Evolutionary conservation across 2,797 vertebrate genomes (phyloP).

Genomic region (Coluber constrictor): DNA sequence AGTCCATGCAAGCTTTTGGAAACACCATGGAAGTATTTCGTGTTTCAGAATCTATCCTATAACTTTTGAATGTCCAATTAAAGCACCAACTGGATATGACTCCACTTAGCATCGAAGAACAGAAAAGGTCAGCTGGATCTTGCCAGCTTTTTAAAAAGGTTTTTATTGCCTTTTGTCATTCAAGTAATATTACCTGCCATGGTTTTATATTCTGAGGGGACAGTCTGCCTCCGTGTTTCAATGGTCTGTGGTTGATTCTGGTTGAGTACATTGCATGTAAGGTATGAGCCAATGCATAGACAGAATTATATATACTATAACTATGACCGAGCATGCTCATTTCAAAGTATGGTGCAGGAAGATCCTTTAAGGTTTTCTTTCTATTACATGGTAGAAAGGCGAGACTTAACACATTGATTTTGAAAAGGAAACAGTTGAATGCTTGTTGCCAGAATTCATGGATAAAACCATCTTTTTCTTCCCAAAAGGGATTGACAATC

Average conservation of each 20-base stretch:
- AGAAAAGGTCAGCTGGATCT: too few relatives aligned
- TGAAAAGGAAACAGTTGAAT: background rate
- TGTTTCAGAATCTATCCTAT: background rate
- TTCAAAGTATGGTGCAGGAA: background rate
- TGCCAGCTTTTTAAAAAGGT: too few relatives aligned
- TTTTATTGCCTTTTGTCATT: too few relatives aligned
- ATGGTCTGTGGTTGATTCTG: too few relatives aligned
- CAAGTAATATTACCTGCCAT: too few relatives aligned
- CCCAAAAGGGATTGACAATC: background rate
- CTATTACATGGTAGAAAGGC: background rate
- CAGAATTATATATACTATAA: conserved; percentile 6
- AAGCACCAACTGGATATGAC: too few relatives aligned
- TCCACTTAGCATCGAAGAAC: too few relatives aligned
- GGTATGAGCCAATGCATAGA: background rate
- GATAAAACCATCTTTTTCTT: background rate
- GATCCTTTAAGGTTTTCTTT: background rate
- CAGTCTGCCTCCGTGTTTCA: too few relatives aligned
- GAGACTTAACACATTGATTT: too few relatives aligned
- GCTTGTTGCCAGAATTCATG: background rate
- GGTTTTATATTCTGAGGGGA: too few relatives aligned
- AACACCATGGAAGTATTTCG: background rate
- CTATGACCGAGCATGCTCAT: background rate
- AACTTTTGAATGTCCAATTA: background rate
- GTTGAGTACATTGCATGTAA: background rate
- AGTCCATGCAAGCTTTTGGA: background rate